A percentile compares a stretch with the other conserved stretches of the same genome.
Evolutionary conservation across 1,140 invertebrate genomes (phyloP).

Genomic region (Hetaerina americana): DNA sequence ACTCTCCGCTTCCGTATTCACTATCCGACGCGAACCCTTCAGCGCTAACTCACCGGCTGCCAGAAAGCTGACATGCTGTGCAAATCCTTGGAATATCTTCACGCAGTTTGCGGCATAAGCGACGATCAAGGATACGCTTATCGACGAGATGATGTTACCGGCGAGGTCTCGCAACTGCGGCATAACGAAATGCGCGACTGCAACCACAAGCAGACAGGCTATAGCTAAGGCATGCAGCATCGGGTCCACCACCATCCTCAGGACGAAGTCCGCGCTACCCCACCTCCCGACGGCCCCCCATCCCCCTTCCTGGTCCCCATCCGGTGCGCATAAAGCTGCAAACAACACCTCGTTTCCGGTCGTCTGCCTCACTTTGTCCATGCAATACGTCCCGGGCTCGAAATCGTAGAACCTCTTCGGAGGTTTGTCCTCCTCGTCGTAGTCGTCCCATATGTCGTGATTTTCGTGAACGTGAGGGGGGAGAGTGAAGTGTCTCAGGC

Average conservation of each 20-base stretch:
- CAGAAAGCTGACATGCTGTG: constrained; percentile 61
- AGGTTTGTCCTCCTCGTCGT: constrained; percentile 8
- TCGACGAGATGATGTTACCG: constrained; percentile 70
- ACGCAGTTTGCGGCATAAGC: constrained; percentile 63
- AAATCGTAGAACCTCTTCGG: constrained; percentile 48
- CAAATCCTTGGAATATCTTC: constrained; percentile 62
- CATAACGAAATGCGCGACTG: constrained; percentile 68
- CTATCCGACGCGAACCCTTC: too few species aligned
- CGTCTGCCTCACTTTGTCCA: constrained; percentile 49
- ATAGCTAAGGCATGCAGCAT: constrained; percentile 57
- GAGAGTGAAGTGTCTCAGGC: constrained; percentile 43
- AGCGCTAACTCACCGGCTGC: constrained; percentile 46
- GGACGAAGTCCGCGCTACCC: constrained; percentile 53
- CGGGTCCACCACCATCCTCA: constrained; percentile 59
- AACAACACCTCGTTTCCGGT: constrained; percentile 38
- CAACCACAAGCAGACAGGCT: constrained; percentile 52
- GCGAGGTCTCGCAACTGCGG: constrained; percentile 68
- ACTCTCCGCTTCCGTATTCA: too few species aligned
- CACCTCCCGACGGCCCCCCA: constrained; percentile 25
- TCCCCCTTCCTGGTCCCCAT: constrained; percentile 28
- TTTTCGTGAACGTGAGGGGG: constrained; percentile 34
- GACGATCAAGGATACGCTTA: constrained; percentile 57
- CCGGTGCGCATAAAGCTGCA: constrained; percentile 59
- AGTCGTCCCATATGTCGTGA: constrained; percentile 22
- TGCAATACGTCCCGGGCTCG: constrained; percentile 56